These are phyloP conservation scores for Trichomycterus rosablanca DNA, from an alignment of 2,113 vertebrate genomes.

Conservation along the genomic window DNA sequence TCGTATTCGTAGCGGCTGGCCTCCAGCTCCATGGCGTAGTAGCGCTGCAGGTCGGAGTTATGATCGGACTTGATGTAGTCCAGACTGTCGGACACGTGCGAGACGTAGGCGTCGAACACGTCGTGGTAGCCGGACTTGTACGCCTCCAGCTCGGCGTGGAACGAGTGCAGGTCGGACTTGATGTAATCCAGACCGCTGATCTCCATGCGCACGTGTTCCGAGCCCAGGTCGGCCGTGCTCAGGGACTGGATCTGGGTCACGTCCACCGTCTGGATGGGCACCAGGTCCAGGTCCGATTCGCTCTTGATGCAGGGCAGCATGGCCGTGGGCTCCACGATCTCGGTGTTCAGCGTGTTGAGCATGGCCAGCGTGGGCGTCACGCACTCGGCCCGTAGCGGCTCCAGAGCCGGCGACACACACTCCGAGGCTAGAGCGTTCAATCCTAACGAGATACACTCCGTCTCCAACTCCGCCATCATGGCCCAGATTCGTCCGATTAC, in stretches of 20 bases:
- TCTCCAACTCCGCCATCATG: constrained; percentile 66
- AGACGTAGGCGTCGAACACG: constrained; percentile 70
- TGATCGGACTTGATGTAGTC: constrained; percentile 74
- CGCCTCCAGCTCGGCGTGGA: constrained; percentile 64
- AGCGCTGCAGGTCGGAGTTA: constrained; percentile 69
- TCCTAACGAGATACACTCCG: constrained; percentile 64
- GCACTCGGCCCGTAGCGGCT: constrained; percentile 37
- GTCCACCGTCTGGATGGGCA: constrained; percentile 67
- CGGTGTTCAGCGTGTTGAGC: constrained; percentile 62
- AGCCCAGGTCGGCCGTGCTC: constrained; percentile 70
- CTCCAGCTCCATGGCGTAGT: constrained; percentile 64
- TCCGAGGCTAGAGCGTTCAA: constrained; percentile 45
- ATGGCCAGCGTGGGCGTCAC: constrained; percentile 50
- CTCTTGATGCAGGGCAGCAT: constrained; percentile 73
- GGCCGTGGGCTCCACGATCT: constrained; percentile 63
- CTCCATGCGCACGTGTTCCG: constrained; percentile 75
- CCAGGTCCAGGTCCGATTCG: constrained; percentile 70
- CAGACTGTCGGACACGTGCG: constrained; percentile 70
- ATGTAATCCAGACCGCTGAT: constrained; percentile 76
- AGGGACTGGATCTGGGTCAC: constrained; percentile 71
- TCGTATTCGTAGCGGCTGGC: constrained; percentile 62
- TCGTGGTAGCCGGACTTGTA: constrained; percentile 70
- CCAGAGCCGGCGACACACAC: constrained; percentile 38
- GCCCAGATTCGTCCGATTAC: background rate
- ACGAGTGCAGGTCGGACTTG: constrained; percentile 60